Evolutionary conservation across 2,888 invertebrate species (phyloP).

Genomic region (Quadroppia sp.): DNA sequence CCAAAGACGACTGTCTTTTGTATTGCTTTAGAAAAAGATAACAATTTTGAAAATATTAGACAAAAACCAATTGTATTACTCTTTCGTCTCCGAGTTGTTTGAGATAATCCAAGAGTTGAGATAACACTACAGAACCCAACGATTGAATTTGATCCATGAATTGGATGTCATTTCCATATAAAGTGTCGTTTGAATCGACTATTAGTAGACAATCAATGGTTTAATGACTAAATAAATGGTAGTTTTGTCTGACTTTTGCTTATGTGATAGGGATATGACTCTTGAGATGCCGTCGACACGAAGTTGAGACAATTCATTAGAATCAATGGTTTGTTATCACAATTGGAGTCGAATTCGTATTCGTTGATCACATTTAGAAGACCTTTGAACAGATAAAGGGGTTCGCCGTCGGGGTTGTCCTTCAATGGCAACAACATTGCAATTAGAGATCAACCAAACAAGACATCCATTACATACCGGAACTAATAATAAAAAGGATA

Average conservation of each 20-base stretch:
- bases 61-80: constrained; percentile 47
- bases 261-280: constrained; percentile 77
- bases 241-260: constrained; percentile 64
- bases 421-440: constrained; percentile 52
- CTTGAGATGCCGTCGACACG: constrained; percentile 72
- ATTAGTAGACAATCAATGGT: constrained; percentile 49
- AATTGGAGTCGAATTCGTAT: constrained; percentile 59
- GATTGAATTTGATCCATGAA: constrained; percentile 74
- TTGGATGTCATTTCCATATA: constrained; percentile 84
- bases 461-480: constrained; percentile 51
- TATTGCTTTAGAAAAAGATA: constrained; percentile 23
- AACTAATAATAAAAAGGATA: constrained; percentile 47
- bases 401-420: constrained; percentile 80
- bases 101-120: constrained; percentile 67
- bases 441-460: no score
- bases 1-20: constrained; percentile 60
- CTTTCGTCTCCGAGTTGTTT: constrained; percentile 63
- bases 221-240: not conserved
- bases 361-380: constrained; percentile 74
- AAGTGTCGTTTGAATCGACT: constrained; percentile 86
- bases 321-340: constrained; percentile 64
- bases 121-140: constrained; percentile 69
- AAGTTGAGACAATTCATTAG: constrained; percentile 73
- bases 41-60: not conserved
- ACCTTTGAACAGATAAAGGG: constrained; percentile 72